Percentiles rank a stretch among this genome's conserved stretches.
These are phyloP conservation scores for Saguinus imperator DNA, from an alignment of 2,113 vertebrate species.

Conservation along the genomic window DNA sequence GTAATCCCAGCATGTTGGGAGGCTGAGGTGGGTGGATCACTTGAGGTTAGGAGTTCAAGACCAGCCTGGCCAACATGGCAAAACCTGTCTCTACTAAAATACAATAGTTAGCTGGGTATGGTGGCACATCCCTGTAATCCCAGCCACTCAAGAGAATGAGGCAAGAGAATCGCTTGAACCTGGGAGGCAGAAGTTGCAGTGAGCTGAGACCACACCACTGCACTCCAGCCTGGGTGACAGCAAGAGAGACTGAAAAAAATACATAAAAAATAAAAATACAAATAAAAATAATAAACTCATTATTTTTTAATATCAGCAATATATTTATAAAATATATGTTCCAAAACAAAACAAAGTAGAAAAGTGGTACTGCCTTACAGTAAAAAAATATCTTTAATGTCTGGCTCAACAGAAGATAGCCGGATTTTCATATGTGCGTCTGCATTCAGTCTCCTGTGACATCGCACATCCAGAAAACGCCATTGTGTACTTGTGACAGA, in stretches of 20 bases:
- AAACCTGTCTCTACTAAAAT: neutral
- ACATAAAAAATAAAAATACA: neutral
- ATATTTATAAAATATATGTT: neutral
- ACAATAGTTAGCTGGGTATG: neutral
- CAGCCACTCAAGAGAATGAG: neutral
- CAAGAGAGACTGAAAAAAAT: neutral
- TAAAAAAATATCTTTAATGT: neutral
- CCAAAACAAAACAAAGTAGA: neutral
- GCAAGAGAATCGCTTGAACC: neutral
- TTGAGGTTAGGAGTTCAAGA: neutral
- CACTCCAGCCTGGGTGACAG: neutral
- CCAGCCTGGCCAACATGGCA: neutral
- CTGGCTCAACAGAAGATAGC: neutral
- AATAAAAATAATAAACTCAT: neutral
- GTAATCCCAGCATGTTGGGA: neutral
- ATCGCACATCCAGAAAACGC: neutral
- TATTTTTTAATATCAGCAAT: neutral
- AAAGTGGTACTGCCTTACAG: neutral
- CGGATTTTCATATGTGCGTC: neutral
- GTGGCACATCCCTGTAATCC: neutral
- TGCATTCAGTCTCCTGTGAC: neutral
- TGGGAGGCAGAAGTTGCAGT: neutral
- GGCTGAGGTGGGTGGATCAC: neutral
- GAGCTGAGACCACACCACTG: neutral
- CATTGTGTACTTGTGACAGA: neutral